Percentiles rank a stretch among this genome's conserved stretches.
phyloP scores from a whole-genome alignment of 2,888 invertebrate species.

The Chymomyza procnemis region DNA sequence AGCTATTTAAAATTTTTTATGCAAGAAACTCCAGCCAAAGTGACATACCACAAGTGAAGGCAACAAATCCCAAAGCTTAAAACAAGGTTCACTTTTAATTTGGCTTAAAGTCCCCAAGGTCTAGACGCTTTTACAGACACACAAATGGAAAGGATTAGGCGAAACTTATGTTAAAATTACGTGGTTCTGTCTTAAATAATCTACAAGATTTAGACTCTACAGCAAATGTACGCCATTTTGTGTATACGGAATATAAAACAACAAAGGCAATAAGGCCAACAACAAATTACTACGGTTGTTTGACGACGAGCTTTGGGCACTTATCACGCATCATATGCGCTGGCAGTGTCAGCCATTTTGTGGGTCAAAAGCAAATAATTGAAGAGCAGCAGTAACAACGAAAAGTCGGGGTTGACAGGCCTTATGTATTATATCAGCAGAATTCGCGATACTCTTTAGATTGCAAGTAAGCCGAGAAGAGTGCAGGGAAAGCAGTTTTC shows the following conservation, averaged over 20 bases:
- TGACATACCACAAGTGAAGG: no score
- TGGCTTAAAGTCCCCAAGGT: background rate
- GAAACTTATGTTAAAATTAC: background rate
- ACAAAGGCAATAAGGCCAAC: conserved; percentile 4
- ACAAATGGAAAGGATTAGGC: background rate
- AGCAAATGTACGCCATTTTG: background rate
- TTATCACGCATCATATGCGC: conserved; percentile 34
- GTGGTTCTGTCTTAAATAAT: background rate
- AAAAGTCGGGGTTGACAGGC: background rate
- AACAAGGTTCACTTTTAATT: background rate
- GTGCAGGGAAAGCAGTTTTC: no score
- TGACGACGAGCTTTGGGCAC: conserved; percentile 8
- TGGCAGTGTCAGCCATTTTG: conserved; percentile 29
- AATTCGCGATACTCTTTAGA: no score
- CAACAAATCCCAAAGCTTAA: no score
- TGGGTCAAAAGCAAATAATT: conserved; percentile 53
- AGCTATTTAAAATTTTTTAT: no score
- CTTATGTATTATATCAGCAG: no score
- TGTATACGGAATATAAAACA: background rate
- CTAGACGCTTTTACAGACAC: background rate
- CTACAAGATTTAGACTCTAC: no score
- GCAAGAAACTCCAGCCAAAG: no score
- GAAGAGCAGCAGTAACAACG: conserved; percentile 21
- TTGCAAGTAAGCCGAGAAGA: no score
- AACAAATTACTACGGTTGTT: conserved; percentile 12